Conservation (phyloP, 2,797 vertebrate species). For the Sebastes ruberrimus region DNA sequence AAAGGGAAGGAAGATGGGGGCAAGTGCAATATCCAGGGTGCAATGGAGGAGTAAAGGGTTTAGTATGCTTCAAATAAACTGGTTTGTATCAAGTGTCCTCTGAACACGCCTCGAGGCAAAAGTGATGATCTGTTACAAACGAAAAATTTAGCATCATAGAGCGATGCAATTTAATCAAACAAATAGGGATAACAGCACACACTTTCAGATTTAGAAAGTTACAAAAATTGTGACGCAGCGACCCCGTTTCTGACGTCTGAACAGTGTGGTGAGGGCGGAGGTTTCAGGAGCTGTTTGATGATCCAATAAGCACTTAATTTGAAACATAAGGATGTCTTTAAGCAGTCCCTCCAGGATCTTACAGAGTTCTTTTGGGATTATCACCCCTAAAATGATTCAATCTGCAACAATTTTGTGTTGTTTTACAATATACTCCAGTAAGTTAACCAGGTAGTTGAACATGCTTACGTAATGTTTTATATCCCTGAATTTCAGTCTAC, state of each 20-base stretch:
- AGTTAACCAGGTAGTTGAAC: too few relatives aligned
- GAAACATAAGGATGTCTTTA: fast-evolving
- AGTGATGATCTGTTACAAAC: not conserved
- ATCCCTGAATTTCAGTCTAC: too few relatives aligned
- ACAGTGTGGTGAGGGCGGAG: not conserved
- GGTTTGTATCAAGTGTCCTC: not conserved
- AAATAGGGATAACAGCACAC: not conserved
- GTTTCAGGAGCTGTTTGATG: not conserved
- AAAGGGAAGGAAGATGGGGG: not conserved
- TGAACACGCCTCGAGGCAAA: not conserved
- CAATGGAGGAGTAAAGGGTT: not conserved
- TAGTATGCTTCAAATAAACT: not conserved
- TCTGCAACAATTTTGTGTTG: too few relatives aligned
- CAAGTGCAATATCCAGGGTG: not conserved
- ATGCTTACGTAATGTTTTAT: too few relatives aligned
- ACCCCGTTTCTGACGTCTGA: not conserved
- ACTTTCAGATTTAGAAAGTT: not conserved
- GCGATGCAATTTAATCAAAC: not conserved
- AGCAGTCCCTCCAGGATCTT: not conserved
- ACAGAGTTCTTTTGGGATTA: not conserved
- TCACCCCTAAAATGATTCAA: too few relatives aligned
- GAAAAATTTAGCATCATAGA: not conserved
- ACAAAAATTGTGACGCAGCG: not conserved
- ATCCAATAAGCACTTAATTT: not conserved
- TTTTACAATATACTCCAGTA: too few relatives aligned